A percentile compares a stretch with the other conserved stretches of the same genome.
phyloP scores from a whole-genome alignment of 2,113 vertebrate species.

The Notiomystis cincta region DNA sequence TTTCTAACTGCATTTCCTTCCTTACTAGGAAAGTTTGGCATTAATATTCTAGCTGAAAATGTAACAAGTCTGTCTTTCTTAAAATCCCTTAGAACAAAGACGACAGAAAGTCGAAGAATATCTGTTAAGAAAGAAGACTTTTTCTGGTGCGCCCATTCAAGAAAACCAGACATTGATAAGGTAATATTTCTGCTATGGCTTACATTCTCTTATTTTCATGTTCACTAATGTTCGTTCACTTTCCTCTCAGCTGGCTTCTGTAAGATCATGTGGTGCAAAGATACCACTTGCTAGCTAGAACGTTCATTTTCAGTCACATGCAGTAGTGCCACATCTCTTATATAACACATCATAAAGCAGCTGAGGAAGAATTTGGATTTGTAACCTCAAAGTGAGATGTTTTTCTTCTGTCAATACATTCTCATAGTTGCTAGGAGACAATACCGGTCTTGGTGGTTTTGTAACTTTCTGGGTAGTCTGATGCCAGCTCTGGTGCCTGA shows the following conservation, averaged over 20 bases:
- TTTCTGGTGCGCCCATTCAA: constrained; percentile 4
- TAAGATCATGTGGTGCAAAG: background rate
- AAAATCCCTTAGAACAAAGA: constrained; percentile 64
- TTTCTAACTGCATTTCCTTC: background rate
- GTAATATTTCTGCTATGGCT: constrained; percentile 22
- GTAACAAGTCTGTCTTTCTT: background rate
- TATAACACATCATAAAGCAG: background rate
- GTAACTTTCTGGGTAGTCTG: background rate
- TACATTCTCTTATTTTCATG: background rate
- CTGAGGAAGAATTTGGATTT: background rate
- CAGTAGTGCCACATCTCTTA: background rate
- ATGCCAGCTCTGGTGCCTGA: background rate
- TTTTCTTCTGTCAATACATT: background rate
- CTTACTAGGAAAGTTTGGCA: background rate
- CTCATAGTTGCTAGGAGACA: background rate
- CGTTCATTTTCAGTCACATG: background rate
- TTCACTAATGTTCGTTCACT: background rate
- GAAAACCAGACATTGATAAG: constrained; percentile 9
- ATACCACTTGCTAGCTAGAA: background rate
- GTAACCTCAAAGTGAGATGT: background rate
- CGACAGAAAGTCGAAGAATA: constrained; percentile 66
- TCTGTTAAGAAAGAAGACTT: constrained; percentile 52
- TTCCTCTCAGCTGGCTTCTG: background rate
- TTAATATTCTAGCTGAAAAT: background rate
- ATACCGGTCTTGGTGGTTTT: background rate